Percentiles rank a stretch among this genome's conserved stretches.
These are phyloP conservation scores for sheep (Ovis aries) DNA, from an alignment of 2,113 vertebrate genomes.

Conservation along the genomic window DNA sequence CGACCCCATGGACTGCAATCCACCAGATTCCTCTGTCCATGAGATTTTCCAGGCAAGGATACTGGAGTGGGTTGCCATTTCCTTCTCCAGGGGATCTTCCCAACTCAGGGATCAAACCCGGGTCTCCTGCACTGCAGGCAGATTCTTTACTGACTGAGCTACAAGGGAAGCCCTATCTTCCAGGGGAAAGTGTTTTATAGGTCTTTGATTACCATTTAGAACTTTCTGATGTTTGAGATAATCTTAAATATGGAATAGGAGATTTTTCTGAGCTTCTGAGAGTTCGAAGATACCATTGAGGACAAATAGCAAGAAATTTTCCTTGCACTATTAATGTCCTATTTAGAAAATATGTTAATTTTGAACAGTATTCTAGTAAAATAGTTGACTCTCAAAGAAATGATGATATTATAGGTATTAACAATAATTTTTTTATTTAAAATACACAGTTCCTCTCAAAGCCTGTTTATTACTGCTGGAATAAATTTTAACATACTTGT, in stretches of 20 bases:
- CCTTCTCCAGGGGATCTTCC: too few relatives aligned
- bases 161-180: slow-evolving; percentile 7
- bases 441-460: not conserved
- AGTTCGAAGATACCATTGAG: not conserved
- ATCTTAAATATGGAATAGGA: slow-evolving; percentile 46
- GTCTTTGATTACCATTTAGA: slow-evolving; percentile 51
- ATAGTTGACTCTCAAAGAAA: not conserved
- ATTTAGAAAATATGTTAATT: not conserved
- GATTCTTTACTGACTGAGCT: too few relatives aligned
- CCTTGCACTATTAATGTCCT: not conserved
- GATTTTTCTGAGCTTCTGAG: slow-evolving; percentile 56
- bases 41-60: too few relatives aligned
- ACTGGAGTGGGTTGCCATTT: too few relatives aligned
- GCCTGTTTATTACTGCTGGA: not conserved
- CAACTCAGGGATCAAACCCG: too few relatives aligned
- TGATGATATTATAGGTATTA: not conserved
- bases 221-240: slow-evolving; percentile 63
- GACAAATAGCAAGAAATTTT: not conserved
- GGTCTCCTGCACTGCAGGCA: too few relatives aligned
- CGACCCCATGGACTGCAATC: too few relatives aligned
- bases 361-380: not conserved
- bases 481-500: not conserved
- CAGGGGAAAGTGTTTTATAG: slow-evolving; percentile 44
- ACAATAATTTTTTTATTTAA: not conserved
- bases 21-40: too few relatives aligned